Evolutionary conservation across 2,797 vertebrate species (phyloP), one percentile per base, ranked within the genome.

Genomic region (Echiichthys vipera): DNA sequence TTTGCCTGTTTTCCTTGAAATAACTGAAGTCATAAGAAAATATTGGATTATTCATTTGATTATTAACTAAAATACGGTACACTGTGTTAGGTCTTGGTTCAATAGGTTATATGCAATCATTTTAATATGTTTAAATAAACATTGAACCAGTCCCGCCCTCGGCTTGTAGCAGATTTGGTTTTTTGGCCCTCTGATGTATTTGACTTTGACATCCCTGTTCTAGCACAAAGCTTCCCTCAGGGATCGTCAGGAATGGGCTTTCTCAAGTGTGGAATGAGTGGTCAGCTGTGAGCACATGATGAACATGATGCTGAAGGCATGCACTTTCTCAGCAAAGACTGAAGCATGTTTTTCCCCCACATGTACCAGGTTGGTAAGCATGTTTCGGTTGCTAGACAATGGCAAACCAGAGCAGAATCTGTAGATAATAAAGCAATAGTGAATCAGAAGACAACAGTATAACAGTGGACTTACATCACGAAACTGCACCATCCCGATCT

Each of bases 401-500:
- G n/a, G 15, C 3, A 46, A 59, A 25, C 15, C 8, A 63, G 14
- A 54, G 24, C 42, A 27, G 5, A 32, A 54, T 5, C 2, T 27
- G 17, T 22, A 25, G 2, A 46, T 25, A 9, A 37, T 1, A 5
- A 13, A 54, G 5, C 1, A 54, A 25, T 22, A 4, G 14, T 3
- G 14, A 43, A 30, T 58, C n/a, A 57, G 25, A 56, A 14, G 14
- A 39, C 1, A 36, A 22, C 7, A 45, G 42, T 2, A 30, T 5
- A 37, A 39, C 25, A 29, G 29, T 22, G 20, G 27, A 96, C 97
- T 96, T 93, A 99, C 98, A 29, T 99, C 98, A 50, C 98, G 96
- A 80, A 99, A 99, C 86, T 99, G 98, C 80, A 99, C 98, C 95
- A 98, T 98, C 66, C 98, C 98, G 0, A 98, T 95, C 88, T 99